phyloP scores from a whole-genome alignment of 2,113 vertebrate species.

The Gambusia affinis region DNA sequence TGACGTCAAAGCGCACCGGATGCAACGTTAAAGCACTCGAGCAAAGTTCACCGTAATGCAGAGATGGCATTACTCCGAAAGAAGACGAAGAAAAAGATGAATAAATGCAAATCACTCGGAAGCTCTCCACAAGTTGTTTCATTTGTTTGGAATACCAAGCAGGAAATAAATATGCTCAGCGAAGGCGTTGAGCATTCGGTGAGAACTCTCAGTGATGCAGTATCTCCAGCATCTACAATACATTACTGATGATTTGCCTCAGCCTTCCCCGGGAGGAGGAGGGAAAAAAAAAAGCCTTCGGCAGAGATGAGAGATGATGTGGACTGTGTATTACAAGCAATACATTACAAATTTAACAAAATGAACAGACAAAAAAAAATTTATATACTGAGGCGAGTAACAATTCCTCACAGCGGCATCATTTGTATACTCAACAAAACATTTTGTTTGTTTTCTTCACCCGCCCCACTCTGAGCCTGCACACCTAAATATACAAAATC shows the following conservation, averaged over 20 bases:
- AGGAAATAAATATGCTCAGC: neutral
- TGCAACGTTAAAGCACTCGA: neutral
- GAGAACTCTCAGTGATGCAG: conserved; percentile 7
- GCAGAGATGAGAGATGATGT: conserved; percentile 9
- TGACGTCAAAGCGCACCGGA: neutral
- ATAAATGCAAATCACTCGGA: neutral
- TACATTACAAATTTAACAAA: conserved; percentile 8
- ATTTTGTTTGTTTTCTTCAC: neutral
- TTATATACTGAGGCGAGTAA: neutral
- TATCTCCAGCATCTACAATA: conserved; percentile 5
- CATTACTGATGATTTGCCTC: conserved; percentile 8
- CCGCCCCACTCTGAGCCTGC: neutral
- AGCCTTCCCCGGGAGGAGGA: neutral
- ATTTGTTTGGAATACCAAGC: conserved; percentile 2
- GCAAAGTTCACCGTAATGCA: neutral
- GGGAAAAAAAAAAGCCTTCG: neutral
- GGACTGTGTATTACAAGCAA: conserved; percentile 14
- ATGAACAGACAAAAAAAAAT: neutral
- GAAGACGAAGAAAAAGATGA: too few relatives aligned
- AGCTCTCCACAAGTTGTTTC: neutral
- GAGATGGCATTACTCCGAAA: too few relatives aligned
- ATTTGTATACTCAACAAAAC: neutral
- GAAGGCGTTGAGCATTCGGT: neutral
- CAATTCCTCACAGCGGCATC: neutral
- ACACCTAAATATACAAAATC: neutral